Evolutionary conservation across 2,797 vertebrate genomes (phyloP).

Genomic region (Hyperoplus immaculatus): DNA sequence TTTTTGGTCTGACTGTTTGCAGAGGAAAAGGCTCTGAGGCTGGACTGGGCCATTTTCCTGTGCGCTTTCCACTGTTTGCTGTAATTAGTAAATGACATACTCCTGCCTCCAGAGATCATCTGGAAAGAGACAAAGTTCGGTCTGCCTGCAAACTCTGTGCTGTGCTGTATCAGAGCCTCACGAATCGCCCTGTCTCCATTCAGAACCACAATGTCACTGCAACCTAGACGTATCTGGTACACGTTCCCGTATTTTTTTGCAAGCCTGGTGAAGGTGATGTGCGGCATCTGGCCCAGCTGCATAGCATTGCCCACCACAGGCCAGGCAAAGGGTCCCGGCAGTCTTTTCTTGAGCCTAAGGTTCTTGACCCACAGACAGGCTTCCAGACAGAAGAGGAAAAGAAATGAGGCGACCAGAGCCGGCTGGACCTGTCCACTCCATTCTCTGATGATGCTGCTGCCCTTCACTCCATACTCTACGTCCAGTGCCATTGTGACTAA

Average conservation of each 20-base stretch:
- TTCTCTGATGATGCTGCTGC: conserved; percentile 79
- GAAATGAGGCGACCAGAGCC: conserved; percentile 82
- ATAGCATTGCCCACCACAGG: conserved; percentile 90
- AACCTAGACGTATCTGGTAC: conserved; percentile 89
- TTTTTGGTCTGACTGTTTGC: conserved; percentile 82
- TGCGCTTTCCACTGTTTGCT: conserved; percentile 87
- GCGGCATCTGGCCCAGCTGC: conserved; percentile 91
- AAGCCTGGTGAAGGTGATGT: conserved; percentile 85
- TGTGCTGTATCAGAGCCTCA: conserved; percentile 86
- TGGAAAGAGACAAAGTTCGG: conserved; percentile 90
- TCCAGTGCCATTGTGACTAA: conserved; percentile 74
- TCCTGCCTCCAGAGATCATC: conserved; percentile 88
- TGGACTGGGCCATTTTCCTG: conserved; percentile 86
- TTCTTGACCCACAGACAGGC: conserved; percentile 81
- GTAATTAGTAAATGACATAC: conserved; percentile 87
- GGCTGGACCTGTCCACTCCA: conserved; percentile 86
- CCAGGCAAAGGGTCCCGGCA: conserved; percentile 90
- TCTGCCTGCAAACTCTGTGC: conserved; percentile 88
- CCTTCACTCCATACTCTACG: conserved; percentile 79
- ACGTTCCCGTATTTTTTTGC: conserved; percentile 88
- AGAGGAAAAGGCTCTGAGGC: conserved; percentile 87
- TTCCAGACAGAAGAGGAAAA: conserved; percentile 87
- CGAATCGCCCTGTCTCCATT: conserved; percentile 85
- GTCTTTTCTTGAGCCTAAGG: conserved; percentile 72
- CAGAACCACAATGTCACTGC: conserved; percentile 87